Percentiles rank a stretch among this genome's conserved stretches.
Evolutionary conservation across 2,797 vertebrate genomes (phyloP).

Genomic region (Mormyrus hasselquistii): DNA sequence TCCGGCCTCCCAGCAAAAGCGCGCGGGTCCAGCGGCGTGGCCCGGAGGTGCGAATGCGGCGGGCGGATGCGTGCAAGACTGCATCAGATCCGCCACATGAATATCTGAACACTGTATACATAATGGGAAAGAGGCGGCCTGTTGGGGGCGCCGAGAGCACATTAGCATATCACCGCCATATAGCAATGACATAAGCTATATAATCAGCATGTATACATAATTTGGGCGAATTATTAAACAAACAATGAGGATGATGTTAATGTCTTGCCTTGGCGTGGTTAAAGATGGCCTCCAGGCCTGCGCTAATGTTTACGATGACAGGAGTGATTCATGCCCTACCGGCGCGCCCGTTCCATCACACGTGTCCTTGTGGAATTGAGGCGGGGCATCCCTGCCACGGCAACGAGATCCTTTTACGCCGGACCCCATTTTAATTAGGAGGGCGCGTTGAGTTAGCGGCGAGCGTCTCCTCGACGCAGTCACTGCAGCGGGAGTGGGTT

Average conservation of each 20-base stretch:
- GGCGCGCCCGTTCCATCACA: not conserved
- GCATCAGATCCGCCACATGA: conserved; percentile 66
- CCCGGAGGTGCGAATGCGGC: conserved; percentile 57
- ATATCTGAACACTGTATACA: conserved; percentile 68
- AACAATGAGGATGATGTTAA: conserved; percentile 68
- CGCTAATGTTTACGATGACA: conserved; percentile 38
- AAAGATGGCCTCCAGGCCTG: conserved; percentile 49
- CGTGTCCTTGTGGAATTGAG: not conserved
- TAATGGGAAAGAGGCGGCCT: conserved; percentile 66
- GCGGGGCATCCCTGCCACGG: not conserved
- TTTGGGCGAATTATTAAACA: conserved; percentile 62
- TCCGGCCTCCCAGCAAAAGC: conserved; percentile 47
- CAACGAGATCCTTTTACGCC: not conserved
- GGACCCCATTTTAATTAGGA: not conserved
- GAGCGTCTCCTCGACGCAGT: not conserved
- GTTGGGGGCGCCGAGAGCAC: conserved; percentile 53
- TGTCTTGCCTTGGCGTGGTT: conserved; percentile 55
- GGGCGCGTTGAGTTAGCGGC: not conserved
- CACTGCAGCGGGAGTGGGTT: not conserved
- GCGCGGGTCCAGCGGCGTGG: conserved; percentile 48
- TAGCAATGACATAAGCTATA: conserved; percentile 68
- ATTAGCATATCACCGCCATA: conserved; percentile 67
- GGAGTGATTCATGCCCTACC: not conserved
- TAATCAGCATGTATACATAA: conserved; percentile 66
- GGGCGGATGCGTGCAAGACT: conserved; percentile 70